Conservation (phyloP, 1,140 invertebrate genomes). For the Solenopsis fugax region DNA sequence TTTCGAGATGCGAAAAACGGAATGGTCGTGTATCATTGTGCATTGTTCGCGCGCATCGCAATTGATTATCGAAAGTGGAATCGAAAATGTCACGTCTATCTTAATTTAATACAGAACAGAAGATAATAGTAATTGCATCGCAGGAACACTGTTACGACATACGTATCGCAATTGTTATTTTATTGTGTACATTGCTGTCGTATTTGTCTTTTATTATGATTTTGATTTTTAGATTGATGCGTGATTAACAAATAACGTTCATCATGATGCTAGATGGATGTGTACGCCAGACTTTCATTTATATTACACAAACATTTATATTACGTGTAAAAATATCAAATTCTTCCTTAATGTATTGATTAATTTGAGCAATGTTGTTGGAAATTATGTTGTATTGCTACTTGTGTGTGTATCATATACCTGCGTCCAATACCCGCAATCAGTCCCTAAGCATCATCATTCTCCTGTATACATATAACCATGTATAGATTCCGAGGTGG, state of each 20-base stretch:
- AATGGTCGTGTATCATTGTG: not conserved
- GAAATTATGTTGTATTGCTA: conserved; percentile 1
- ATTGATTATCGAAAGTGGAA: not conserved
- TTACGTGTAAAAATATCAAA: not conserved
- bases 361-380: not conserved
- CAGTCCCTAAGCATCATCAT: conserved; percentile 51
- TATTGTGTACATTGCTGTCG: not conserved
- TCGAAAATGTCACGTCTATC: not conserved
- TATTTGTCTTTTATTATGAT: conserved; percentile 1
- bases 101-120: not conserved
- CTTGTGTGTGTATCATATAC: not conserved
- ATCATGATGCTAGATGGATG: not conserved
- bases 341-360: not conserved
- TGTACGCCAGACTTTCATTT: not conserved
- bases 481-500: conserved; percentile 48
- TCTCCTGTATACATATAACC: conserved; percentile 37
- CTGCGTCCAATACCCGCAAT: conserved; percentile 28
- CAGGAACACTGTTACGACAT: not conserved
- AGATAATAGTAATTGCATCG: not conserved
- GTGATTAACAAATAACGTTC: not conserved
- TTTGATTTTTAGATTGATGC: not conserved
- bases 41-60: not conserved
- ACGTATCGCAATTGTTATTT: not conserved
- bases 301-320: not conserved
- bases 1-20: conserved; percentile 28